Conservation (phyloP, 2,113 vertebrate species). For the Psilopsiagon aurifrons region DNA sequence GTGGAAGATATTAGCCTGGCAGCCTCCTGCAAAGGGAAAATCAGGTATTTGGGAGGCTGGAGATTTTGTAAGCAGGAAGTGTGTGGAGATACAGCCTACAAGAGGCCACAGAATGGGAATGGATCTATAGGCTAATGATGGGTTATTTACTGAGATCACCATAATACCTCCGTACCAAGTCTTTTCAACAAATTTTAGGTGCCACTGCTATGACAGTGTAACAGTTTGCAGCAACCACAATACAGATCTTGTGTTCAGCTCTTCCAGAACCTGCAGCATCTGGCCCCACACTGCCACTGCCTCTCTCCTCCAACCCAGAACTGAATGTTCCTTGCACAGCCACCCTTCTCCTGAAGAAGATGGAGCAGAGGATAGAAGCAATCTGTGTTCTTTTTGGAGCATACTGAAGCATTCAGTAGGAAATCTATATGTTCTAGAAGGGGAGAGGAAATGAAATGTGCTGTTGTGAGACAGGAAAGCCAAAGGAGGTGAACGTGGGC, state of each 20-base stretch:
- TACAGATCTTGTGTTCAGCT: background rate
- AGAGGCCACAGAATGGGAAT: background rate
- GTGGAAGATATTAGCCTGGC: background rate
- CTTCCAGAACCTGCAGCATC: background rate
- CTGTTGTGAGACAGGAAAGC: background rate
- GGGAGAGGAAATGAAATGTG: background rate
- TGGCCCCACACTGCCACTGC: background rate
- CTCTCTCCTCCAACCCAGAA: background rate
- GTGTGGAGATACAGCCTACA: background rate
- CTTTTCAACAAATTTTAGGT: background rate
- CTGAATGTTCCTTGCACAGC: background rate
- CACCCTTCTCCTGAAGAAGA: background rate
- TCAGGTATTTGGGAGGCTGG: background rate
- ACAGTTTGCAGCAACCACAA: background rate
- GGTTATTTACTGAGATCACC: background rate
- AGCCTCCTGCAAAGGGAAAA: background rate
- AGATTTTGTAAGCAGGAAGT: background rate
- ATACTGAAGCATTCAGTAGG: background rate
- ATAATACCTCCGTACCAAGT: background rate
- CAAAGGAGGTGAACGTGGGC: background rate
- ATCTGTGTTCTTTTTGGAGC: background rate
- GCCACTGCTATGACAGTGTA: background rate
- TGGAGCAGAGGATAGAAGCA: background rate
- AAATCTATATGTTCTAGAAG: background rate
- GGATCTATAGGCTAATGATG: background rate